Percentiles rank a stretch among this genome's conserved stretches.
phyloP scores from a whole-genome alignment of 2,888 invertebrate species.

The Eristalis tenax region DNA sequence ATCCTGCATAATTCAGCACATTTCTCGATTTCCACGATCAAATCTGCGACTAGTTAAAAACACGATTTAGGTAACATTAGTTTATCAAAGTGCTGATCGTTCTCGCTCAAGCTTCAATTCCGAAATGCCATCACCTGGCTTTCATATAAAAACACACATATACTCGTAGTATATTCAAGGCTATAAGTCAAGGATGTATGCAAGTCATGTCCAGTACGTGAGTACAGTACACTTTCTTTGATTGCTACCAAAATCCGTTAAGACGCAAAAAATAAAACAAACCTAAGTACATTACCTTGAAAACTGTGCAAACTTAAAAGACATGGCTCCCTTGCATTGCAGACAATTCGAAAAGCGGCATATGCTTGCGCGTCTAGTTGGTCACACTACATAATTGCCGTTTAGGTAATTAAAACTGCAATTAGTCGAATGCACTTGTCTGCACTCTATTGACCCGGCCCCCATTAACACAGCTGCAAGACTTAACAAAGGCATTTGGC shows the following conservation, averaged over 20 bases:
- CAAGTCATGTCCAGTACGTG: not conserved
- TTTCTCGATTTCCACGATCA: no score
- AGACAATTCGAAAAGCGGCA: not conserved
- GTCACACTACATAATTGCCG: conserved; percentile 25
- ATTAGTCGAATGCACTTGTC: conserved; percentile 53
- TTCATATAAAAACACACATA: no score
- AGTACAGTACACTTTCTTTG: conserved; percentile 1
- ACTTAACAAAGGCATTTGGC: conserved; percentile 35
- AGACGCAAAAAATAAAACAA: conserved; percentile 76
- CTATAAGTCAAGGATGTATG: no score
- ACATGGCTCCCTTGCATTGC: not conserved
- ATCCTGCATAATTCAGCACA: no score
- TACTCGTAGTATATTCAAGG: no score
- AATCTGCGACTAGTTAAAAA: no score
- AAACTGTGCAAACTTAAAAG: not conserved
- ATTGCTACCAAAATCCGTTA: not conserved
- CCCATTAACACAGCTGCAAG: conserved; percentile 26
- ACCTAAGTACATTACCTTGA: not conserved
- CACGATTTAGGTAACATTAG: no score
- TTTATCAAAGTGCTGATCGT: no score
- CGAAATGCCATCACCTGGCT: no score
- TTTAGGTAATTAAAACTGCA: conserved; percentile 31
- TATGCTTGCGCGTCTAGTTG: conserved; percentile 28
- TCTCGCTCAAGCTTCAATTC: no score
- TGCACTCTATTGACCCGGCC: conserved; percentile 36